A percentile compares a stretch with the other conserved stretches of the same genome.
Evolutionary conservation across 2,113 vertebrate species (phyloP).

Genomic region (Datnioides undecimradiatus): DNA sequence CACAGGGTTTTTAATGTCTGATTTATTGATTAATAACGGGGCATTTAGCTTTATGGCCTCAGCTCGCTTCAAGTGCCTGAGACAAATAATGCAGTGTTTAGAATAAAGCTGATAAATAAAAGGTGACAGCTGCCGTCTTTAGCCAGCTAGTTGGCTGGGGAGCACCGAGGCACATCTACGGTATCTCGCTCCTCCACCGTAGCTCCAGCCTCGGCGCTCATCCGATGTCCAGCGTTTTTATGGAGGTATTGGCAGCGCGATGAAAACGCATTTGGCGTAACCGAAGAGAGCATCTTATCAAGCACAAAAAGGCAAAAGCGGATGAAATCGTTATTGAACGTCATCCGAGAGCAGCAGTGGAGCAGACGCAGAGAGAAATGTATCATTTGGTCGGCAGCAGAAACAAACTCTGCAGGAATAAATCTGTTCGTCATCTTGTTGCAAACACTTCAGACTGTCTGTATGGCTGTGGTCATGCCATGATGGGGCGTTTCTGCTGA

Average conservation of each 20-base stretch:
- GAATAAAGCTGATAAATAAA: constrained; percentile 39
- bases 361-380: neutral
- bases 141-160: constrained; percentile 13
- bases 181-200: constrained; percentile 18
- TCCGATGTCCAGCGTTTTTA: constrained; percentile 24
- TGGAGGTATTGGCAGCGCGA: neutral
- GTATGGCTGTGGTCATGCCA: neutral
- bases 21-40: constrained; percentile 41
- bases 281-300: constrained; percentile 37
- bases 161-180: constrained; percentile 19
- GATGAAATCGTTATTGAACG: constrained; percentile 55
- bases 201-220: constrained; percentile 3
- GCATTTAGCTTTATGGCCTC: constrained; percentile 5
- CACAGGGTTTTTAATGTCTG: constrained; percentile 18
- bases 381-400: constrained; percentile 17
- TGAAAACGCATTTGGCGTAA: constrained; percentile 57
- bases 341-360: constrained; percentile 9
- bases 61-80: neutral
- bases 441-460: neutral
- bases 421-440: constrained; percentile 19
- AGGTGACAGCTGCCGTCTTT: constrained; percentile 30
- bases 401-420: constrained; percentile 18
- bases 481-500: neutral
- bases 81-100: constrained; percentile 15
- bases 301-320: constrained; percentile 50